Evolutionary conservation across 2,888 invertebrate genomes (phyloP), one percentile per base, ranked within the genome.

Genomic region (Acleris holmiana): DNA sequence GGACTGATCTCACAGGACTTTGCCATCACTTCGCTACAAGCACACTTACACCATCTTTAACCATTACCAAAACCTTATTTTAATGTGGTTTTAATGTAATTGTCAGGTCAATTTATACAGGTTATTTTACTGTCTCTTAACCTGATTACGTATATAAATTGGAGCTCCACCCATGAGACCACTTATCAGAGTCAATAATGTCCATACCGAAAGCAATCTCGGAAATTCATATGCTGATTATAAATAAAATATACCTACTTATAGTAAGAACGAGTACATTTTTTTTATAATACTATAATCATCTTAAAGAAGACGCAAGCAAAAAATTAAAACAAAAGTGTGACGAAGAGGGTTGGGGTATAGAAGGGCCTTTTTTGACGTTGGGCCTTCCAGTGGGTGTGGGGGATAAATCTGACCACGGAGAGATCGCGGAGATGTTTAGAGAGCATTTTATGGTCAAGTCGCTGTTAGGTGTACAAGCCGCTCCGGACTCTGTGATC

Each of bases 1-100:
- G 50, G 21, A 25, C 79, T 68, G 75, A 76, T 75, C 78, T 73
- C 66, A 68, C 69, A 70, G 66, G 74, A 78, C 77, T 83, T 76
- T 68, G 67, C 70, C 69, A 73, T 77, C 77, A 79, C 80, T 81
- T 76, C 77, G 71, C 75, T 23, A 40, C 35, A 18, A 46, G 23
- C 51, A 18, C 18, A 29, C 29, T 29, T 8, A 8, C 29, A 2
- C 2, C 8, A 25, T 17, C 15, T 44, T 44, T 15, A 44, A 44
- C 7, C 17, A 44, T n/a, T 17, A 44, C 13, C 5, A 17, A 44
- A n/a, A 40, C 46, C 57, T 29, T 18, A 15, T 40, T 53, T 40
- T 15, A 15, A 15, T 4, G 18, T 13, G 2, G 18, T 35, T n/a
- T n/a, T n/a, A 40, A 40, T 40, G 19, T 41, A 7, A 47, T 23